Base-by-base conservation (phyloP, 2,888 invertebrate species). In the Anticlea derivata region DNA sequence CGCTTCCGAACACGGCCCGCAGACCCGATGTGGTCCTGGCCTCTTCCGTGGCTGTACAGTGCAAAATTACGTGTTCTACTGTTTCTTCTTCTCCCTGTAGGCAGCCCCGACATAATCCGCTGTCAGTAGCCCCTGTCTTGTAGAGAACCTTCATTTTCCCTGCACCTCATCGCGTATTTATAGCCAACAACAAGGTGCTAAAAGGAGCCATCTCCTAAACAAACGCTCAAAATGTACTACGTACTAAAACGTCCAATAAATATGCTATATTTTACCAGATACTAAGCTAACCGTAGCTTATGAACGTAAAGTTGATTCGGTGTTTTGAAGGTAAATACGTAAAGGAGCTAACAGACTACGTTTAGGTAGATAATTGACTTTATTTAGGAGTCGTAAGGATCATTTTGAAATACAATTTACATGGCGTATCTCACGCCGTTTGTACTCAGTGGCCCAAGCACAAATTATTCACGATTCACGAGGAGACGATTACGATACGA, bases 221-320 rank as follows among this genome's bases (percentile, higher is more conserved):
- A 50, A 51, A 47, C 38, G 47, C 29, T 48, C 23, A 38, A 38
- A 41, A 48, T 39, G 38, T 48, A 47, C 33, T 27, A 29, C 29
- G 35, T 47, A 50, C 47, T 55, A 51, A 50, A 55, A 55, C 34
- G 40, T 44, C 44, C 23, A 48, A 55, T 55, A 55, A 55, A 55
- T 51, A 51, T 11, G 30, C 50, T 40, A 50, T 51, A 50, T 50
- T 55, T 55, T 48, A 51, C 39, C 24, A 53, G 52, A 48, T 52
- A 52, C 41, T 37, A 41, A 38, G 43, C 47, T 39, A 26, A 44
- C 38, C 43, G 31, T 47, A 31, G 26, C 37, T 40, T 47, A 52
- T 43, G 43, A 43, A 38, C 38, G 43, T 52, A 48, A 48, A 48
- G 13, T 47, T 43, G 26, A 39, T 48, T 48, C 43, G 47, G 12